phyloP scores from a whole-genome alignment of 1,140 invertebrate genomes.

The Lanistes nyassanus region DNA sequence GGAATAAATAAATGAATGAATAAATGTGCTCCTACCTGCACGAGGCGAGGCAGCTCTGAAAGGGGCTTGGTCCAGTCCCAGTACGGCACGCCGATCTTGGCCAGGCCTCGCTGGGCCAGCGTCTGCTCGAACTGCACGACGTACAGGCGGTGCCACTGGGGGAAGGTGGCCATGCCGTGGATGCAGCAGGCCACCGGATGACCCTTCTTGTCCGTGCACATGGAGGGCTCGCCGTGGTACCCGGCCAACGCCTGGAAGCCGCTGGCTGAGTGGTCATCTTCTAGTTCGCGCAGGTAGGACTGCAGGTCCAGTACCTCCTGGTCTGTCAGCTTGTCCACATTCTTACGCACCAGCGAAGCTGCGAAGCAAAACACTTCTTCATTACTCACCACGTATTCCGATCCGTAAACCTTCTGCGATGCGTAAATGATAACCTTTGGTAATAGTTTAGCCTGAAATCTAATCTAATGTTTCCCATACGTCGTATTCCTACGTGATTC shows the following conservation, averaged over 20 bases:
- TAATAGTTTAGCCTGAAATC: no score
- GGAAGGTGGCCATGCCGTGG: constrained; percentile 40
- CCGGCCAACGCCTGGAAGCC: constrained; percentile 30
- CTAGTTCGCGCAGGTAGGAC: constrained; percentile 5
- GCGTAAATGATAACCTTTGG: no score
- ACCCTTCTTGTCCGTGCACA: constrained; percentile 24
- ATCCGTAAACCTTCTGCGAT: no score
- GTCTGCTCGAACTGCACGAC: constrained; percentile 37
- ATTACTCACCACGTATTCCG: no score
- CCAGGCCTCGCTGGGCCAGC: not conserved
- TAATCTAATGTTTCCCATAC: no score
- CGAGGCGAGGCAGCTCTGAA: constrained; percentile 29
- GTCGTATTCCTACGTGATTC: no score
- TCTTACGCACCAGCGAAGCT: constrained; percentile 21
- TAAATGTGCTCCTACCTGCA: constrained; percentile 3
- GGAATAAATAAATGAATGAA: not conserved
- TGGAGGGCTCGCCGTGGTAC: constrained; percentile 38
- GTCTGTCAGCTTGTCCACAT: constrained; percentile 16
- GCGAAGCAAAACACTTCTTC: not conserved
- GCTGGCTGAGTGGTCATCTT: constrained; percentile 16
- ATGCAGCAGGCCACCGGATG: constrained; percentile 33
- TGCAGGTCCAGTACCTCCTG: constrained; percentile 17
- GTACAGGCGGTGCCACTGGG: constrained; percentile 41
- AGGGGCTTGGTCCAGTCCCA: constrained; percentile 40
- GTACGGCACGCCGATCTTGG: constrained; percentile 36